phyloP scores from a whole-genome alignment of 2,888 invertebrate genomes.

The Piscicola geometra region DNA sequence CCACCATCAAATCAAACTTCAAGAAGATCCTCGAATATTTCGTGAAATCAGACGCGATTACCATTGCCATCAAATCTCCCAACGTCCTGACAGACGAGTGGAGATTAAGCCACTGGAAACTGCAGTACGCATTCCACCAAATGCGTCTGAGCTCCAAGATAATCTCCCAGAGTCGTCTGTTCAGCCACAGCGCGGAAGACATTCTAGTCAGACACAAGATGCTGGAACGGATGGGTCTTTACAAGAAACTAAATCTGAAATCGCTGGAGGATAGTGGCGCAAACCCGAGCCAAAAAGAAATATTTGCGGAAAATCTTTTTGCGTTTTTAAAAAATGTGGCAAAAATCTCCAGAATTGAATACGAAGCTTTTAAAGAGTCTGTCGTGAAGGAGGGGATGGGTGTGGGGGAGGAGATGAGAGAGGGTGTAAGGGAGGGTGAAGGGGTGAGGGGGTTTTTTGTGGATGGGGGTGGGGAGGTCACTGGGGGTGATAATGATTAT shows the following conservation, averaged over 20 bases:
- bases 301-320: not conserved
- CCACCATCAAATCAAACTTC: not conserved
- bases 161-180: not conserved
- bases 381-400: not conserved
- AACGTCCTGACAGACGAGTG: not conserved
- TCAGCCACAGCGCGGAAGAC: not conserved
- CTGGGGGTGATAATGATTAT: too few species aligned
- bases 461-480: too few species aligned
- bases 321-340: not conserved
- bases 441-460: too few species aligned
- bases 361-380: slow-evolving; percentile 3
- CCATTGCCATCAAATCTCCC: not conserved
- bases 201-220: not conserved
- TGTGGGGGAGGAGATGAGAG: not conserved
- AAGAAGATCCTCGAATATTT: not conserved
- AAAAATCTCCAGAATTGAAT: not conserved
- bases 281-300: not conserved
- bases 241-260: not conserved
- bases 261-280: not conserved
- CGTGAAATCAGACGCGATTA: not conserved
- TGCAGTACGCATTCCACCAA: not conserved
- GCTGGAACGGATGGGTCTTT: not conserved
- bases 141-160: not conserved
- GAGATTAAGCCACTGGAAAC: not conserved
- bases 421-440: not conserved